Evolutionary conservation across 2,113 vertebrate genomes (phyloP), one percentile per base, ranked within the genome.

Genomic region (Tachycineta bicolor): DNA sequence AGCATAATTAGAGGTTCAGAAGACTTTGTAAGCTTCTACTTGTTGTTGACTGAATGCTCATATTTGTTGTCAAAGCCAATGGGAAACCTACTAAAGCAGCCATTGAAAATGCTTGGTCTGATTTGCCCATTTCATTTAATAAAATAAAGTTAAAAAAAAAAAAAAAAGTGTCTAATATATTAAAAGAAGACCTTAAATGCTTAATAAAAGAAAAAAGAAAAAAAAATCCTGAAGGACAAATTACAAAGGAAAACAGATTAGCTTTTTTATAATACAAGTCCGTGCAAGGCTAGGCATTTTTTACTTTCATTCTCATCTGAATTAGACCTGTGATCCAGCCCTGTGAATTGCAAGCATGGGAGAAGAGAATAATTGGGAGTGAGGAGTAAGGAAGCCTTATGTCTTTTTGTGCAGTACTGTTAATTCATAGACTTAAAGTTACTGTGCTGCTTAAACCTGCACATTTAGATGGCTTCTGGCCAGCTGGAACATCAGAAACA

Each of bases 311-410:
- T 83, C 25, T 77, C 50, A 65, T 14, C 5, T 76, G 67, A 88
- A 67, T 56, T 25, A 69, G 46, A 64, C 24, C 31, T 60, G 15
- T 43, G 41, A 60, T 60, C 34, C 23, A 85, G 10, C 7, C 26
- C 28, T 56, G 14, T 41, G 53, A 69, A 79, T 6, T 56, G 16
- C 8, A 83, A 58, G 28, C 0, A 0, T 52, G 34, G 33, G 17
- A 70, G 24, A 69, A 76, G 8, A 78, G 8, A 33, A 9, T 62
- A 65, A 19, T 7, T 26, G 12, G 20, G 14, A 85, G 63, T 31
- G 14, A 78, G 14, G 9, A 33, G 9, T 55, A 79, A 76, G 41
- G 22, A 83, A 73, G 12, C 1, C 11, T 23, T 64, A 10, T 20
- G 25, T 18, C 33, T 79, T 79, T 68, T 47, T 62, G 25, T 33